phyloP scores from a whole-genome alignment of 2,113 vertebrate genomes.

The Corvus cornix region DNA sequence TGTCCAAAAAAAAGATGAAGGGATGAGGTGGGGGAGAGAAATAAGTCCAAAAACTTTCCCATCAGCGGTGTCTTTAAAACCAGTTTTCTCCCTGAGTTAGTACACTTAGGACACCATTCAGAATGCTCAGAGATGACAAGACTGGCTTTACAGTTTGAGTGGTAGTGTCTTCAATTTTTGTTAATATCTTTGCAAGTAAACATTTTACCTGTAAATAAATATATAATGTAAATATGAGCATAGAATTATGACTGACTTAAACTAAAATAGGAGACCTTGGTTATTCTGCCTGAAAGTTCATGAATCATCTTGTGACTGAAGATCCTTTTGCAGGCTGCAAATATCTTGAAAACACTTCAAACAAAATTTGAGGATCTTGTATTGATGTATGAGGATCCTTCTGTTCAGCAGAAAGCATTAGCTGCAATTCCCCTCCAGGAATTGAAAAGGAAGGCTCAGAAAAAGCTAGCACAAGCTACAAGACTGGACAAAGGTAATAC shows the following conservation, averaged over 20 bases:
- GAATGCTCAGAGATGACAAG: neutral
- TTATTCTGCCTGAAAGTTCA: neutral
- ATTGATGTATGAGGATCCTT: conserved; percentile 83
- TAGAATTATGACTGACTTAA: neutral
- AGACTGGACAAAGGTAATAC: conserved; percentile 83
- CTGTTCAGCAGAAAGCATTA: conserved; percentile 85
- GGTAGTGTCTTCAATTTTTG: neutral
- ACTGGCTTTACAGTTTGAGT: neutral
- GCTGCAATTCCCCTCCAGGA: conserved; percentile 80
- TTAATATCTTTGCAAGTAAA: neutral
- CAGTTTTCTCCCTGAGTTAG: neutral
- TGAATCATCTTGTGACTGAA: conserved; percentile 2
- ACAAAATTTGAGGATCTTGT: conserved; percentile 85
- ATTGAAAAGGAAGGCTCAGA: conserved; percentile 76
- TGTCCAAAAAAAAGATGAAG: neutral
- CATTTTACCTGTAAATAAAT: neutral
- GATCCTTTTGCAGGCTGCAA: conserved; percentile 65
- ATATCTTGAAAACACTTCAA: conserved; percentile 79
- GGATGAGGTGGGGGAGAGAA: neutral
- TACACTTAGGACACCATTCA: neutral
- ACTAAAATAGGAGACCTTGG: neutral
- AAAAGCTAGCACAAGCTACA: conserved; percentile 78
- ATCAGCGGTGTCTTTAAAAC: neutral
- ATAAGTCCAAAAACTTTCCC: neutral
- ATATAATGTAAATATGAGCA: neutral